These are phyloP conservation scores for Acanthococcus lagerstroemiae DNA, from an alignment of 2,888 invertebrate species.

Conservation along the genomic window DNA sequence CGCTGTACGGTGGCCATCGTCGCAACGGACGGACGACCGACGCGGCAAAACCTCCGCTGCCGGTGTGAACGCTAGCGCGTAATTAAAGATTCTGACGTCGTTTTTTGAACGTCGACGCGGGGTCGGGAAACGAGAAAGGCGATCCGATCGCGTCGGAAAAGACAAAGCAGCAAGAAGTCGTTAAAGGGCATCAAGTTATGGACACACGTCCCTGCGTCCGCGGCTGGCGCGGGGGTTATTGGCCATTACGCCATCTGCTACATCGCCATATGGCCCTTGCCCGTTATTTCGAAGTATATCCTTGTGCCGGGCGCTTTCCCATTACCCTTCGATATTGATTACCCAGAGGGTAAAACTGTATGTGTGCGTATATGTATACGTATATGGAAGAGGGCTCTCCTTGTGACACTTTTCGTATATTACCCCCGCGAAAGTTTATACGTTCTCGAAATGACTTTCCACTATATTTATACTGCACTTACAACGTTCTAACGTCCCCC, in stretches of 20 bases:
- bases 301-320: too few species aligned
- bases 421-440: conserved; percentile 5
- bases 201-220: conserved; percentile 12
- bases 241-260: conserved; percentile 29
- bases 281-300: conserved; percentile 27
- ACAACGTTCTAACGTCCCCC: too few species aligned
- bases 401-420: conserved; percentile 25
- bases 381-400: not conserved
- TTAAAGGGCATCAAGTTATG: conserved; percentile 26
- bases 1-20: too few species aligned
- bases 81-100: not conserved
- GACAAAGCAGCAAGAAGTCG: conserved; percentile 9
- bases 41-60: too few species aligned
- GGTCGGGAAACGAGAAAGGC: not conserved
- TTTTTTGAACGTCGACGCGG: too few species aligned
- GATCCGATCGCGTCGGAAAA: not conserved
- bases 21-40: too few species aligned
- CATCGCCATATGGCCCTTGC: conserved; percentile 26
- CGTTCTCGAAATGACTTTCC: conserved; percentile 20
- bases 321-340: conserved; percentile 23
- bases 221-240: conserved; percentile 10
- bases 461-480: conserved; percentile 28
- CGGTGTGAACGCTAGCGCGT: not conserved
- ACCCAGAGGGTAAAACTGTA: not conserved
- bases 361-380: too few species aligned